Evolutionary conservation across 92 coral and sea anemone species (phyloP).

Genomic region (Isaurus tuberculatus): DNA sequence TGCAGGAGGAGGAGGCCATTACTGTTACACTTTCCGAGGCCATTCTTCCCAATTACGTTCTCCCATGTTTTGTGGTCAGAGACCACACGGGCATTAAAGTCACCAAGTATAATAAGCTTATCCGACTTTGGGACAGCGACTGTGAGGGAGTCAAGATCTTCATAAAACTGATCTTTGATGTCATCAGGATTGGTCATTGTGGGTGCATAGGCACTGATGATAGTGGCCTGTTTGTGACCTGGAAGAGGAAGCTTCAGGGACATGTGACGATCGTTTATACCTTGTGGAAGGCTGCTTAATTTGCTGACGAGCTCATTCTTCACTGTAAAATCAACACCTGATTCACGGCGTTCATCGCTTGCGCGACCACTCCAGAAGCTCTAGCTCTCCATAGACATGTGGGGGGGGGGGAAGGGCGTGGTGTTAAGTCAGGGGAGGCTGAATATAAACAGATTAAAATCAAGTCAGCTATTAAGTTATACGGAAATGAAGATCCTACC

Average conservation of each 20-base stretch:
- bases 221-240: not conserved
- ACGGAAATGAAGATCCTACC: slow-evolving; percentile 12
- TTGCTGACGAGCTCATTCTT: slow-evolving; percentile 32
- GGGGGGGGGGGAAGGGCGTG: not conserved
- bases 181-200: slow-evolving; percentile 71
- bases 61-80: not conserved
- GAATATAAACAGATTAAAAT: slow-evolving; percentile 10
- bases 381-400: slow-evolving; percentile 10
- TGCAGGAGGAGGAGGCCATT: slow-evolving; percentile 21
- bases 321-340: slow-evolving; percentile 21
- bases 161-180: slow-evolving; percentile 60
- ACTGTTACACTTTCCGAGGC: slow-evolving; percentile 20
- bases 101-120: slow-evolving; percentile 52
- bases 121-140: slow-evolving; percentile 39
- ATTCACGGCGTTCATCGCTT: not conserved
- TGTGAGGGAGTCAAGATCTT: slow-evolving; percentile 33
- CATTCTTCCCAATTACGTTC: slow-evolving; percentile 2
- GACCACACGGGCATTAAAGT: slow-evolving; percentile 54
- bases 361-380: slow-evolving; percentile 17
- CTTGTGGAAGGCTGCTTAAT: slow-evolving; percentile 25
- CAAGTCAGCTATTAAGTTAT: slow-evolving; percentile 17
- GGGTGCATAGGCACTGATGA: slow-evolving; percentile 64
- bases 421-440: not conserved
- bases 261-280: slow-evolving; percentile 24
- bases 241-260: not conserved